A percentile compares a stretch with the other conserved stretches of the same genome.
Conservation (phyloP, 1,140 invertebrate species). For the Eurosta solidaginis region DNA sequence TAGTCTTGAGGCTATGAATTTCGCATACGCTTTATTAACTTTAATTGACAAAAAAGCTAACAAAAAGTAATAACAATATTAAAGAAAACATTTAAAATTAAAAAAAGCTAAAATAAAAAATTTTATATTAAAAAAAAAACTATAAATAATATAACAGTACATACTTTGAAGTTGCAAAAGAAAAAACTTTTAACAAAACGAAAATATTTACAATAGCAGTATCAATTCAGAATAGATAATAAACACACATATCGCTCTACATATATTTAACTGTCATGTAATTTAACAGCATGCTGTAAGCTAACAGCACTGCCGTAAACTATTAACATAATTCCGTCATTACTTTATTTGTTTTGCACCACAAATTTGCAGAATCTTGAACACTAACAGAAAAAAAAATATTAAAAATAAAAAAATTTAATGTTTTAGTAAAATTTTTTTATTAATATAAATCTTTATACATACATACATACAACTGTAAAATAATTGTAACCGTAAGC, state of each 20-base stretch:
- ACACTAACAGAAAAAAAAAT: background rate
- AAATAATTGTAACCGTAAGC: conserved; percentile 35
- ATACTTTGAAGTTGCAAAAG: background rate
- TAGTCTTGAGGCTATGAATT: background rate
- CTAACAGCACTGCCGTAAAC: too few species aligned
- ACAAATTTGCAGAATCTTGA: background rate
- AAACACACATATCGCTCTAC: too few species aligned
- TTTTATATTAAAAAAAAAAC: conserved; percentile 2
- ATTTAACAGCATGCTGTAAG: too few species aligned
- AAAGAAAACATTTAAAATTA: background rate
- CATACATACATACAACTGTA: conserved; percentile 1
- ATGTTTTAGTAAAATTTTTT: conserved; percentile 30
- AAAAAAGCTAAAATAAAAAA: background rate
- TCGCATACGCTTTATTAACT: background rate
- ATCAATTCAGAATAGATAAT: too few species aligned
- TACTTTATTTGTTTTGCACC: too few species aligned
- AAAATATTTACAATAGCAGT: background rate
- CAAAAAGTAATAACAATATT: too few species aligned
- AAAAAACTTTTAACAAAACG: background rate
- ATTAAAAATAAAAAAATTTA: conserved; percentile 33
- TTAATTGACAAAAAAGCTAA: background rate
- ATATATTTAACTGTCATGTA: too few species aligned
- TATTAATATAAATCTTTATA: background rate
- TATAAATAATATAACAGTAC: background rate
- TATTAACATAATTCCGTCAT: too few species aligned